These are phyloP conservation scores for Antechinus flavipes DNA, from an alignment of 2,113 vertebrate genomes.

Conservation along the genomic window DNA sequence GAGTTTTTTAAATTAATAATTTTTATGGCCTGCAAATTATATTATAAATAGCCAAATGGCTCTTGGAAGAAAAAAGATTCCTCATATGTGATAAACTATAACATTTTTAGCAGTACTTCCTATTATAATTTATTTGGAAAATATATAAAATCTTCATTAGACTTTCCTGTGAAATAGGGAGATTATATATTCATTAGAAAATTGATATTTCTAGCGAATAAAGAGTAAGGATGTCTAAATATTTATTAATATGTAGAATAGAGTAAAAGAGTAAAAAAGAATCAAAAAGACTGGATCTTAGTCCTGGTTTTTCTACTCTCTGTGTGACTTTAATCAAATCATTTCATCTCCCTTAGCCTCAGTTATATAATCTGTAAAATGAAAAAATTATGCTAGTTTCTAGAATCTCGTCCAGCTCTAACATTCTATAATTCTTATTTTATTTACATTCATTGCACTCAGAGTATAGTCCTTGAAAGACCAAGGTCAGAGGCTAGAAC, in stretches of 20 bases:
- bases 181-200: conserved; percentile 27
- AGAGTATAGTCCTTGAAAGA: conserved; percentile 1
- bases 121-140: neutral
- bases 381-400: neutral
- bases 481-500: conserved; percentile 1
- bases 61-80: too few species aligned
- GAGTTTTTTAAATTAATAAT: too few species aligned
- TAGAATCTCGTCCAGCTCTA: neutral
- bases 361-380: neutral
- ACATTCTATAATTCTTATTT: neutral
- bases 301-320: neutral
- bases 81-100: neutral
- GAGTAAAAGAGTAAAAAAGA: neutral
- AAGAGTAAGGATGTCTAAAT: neutral
- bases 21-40: too few species aligned
- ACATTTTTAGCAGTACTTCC: conserved; percentile 50
- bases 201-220: conserved; percentile 7
- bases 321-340: neutral
- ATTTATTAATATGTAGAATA: neutral
- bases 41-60: too few species aligned
- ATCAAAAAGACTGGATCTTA: neutral
- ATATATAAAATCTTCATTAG: conserved; percentile 36
- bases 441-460: neutral
- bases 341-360: neutral
- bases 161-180: neutral